These are phyloP conservation scores for Pterophyllum scalare DNA, from an alignment of 2,113 vertebrate species.

Conservation along the genomic window DNA sequence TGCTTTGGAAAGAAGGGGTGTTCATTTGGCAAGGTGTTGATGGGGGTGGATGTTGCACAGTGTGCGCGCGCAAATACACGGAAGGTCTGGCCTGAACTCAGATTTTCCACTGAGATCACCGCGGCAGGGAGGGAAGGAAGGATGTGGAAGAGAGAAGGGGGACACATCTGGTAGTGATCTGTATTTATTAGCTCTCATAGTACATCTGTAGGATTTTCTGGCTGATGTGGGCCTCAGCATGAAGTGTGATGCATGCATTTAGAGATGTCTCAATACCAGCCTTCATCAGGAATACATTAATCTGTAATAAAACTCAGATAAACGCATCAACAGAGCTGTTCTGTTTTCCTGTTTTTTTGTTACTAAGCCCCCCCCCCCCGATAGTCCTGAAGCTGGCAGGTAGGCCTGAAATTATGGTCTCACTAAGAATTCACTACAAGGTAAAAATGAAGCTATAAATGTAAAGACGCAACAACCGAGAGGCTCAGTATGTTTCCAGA, in stretches of 20 bases:
- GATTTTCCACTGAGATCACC: slow-evolving; percentile 83
- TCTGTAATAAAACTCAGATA: background rate
- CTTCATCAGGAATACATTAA: slow-evolving; percentile 17
- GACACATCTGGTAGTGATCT: slow-evolving; percentile 81
- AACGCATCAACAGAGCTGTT: slow-evolving; percentile 5
- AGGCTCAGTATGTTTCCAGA: slow-evolving; percentile 43
- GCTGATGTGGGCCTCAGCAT: slow-evolving; percentile 49
- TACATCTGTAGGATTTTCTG: slow-evolving; percentile 71
- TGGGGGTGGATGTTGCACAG: slow-evolving; percentile 43
- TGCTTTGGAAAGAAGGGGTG: slow-evolving; percentile 37
- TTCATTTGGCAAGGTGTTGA: slow-evolving; percentile 51
- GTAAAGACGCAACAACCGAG: background rate
- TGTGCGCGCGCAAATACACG: slow-evolving; percentile 9
- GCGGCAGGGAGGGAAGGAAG: slow-evolving; percentile 40
- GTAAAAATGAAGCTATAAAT: background rate
- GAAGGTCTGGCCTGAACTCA: slow-evolving; percentile 62
- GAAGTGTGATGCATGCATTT: slow-evolving; percentile 30
- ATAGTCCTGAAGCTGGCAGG: background rate
- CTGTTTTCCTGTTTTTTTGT: slow-evolving; percentile 3
- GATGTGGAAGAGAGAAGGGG: background rate
- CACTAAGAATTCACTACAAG: slow-evolving; percentile 5
- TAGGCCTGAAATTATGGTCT: background rate
- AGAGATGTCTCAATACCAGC: slow-evolving; percentile 32
- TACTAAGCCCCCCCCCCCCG: background rate
- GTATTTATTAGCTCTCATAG: slow-evolving; percentile 73